A percentile compares a stretch with the other conserved stretches of the same genome.
Evolutionary conservation across 1,140 invertebrate species (phyloP).

Genomic region (Periplaneta americana): DNA sequence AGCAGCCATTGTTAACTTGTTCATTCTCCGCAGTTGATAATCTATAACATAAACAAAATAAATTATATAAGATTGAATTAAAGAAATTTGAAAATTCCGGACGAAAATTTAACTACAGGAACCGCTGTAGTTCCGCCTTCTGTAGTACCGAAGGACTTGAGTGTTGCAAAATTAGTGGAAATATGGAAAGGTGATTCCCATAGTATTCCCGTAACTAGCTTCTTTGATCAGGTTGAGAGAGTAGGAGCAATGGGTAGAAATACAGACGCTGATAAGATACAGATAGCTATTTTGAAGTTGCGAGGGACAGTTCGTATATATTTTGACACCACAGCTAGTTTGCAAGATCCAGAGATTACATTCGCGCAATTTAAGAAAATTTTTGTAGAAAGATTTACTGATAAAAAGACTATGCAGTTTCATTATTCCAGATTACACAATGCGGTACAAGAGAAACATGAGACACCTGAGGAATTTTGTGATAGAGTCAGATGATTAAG

Average conservation of each 20-base stretch:
- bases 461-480: not conserved
- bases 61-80: too few species aligned
- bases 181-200: too few species aligned
- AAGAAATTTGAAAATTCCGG: too few species aligned
- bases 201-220: not conserved
- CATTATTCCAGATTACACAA: not conserved
- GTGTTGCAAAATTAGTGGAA: too few species aligned
- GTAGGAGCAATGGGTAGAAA: not conserved
- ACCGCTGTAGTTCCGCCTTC: too few species aligned
- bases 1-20: too few species aligned
- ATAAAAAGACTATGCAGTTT: not conserved
- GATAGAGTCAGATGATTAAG: not conserved
- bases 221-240: not conserved
- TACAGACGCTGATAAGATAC: not conserved
- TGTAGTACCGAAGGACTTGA: too few species aligned
- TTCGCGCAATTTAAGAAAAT: not conserved
- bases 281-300: not conserved
- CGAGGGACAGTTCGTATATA: not conserved
- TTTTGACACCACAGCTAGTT: not conserved
- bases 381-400: not conserved
- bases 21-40: too few species aligned
- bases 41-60: too few species aligned
- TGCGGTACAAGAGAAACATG: not conserved
- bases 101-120: too few species aligned
- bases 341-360: too few species aligned